Base-by-base conservation (phyloP, 2,113 vertebrate genomes). In the Perca fluviatilis region DNA sequence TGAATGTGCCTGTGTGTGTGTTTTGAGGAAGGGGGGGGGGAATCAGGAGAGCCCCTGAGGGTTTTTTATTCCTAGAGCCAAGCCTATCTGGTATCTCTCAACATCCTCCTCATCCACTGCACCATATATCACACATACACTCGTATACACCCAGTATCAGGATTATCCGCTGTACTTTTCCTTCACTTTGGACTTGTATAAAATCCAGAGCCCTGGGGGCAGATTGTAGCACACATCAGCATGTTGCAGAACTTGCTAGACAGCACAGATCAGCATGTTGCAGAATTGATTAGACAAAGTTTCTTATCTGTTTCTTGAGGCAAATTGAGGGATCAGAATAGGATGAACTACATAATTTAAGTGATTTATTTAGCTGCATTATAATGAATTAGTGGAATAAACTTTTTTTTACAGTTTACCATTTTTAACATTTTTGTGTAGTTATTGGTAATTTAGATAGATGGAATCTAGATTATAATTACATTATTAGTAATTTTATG, bases 201-300 rank as follows among this genome's bases (percentile, higher is more conserved):
- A 84, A 85, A 90, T 73, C 82, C 86, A 72, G 77, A 83, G 46
- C 71, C 80, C 82, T 43, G 67, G 88, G 89, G 89, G 83, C 46
- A 50, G 81, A 90, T 90, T 90, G 88, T 58, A 90, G 91, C 91
- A 51, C 73, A 86, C 93, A 85, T 94, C 92, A 94, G 93, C 93
- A 90, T 91, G 84, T 91, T 93, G 77, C 83, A 90, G 82, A 92
- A 93, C 77, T 92, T 89, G 84, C 82, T 64, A 91, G 89, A 93
- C 87, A 88, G 89, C 89, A 85, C 81, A 85, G 69, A 91, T 93
- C 93, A 93, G 93, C 92, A 92, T 79, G 88, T 91, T 93, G 87
- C 73, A 53, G 83, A 91, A 92, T 86, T 69, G 87, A 91, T 93
- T 85, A 74, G 63, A 80, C 47, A 57, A 85, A 89, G 83, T 90